phyloP scores from a whole-genome alignment of 2,113 vertebrate genomes.

The Empidonax traillii region DNA sequence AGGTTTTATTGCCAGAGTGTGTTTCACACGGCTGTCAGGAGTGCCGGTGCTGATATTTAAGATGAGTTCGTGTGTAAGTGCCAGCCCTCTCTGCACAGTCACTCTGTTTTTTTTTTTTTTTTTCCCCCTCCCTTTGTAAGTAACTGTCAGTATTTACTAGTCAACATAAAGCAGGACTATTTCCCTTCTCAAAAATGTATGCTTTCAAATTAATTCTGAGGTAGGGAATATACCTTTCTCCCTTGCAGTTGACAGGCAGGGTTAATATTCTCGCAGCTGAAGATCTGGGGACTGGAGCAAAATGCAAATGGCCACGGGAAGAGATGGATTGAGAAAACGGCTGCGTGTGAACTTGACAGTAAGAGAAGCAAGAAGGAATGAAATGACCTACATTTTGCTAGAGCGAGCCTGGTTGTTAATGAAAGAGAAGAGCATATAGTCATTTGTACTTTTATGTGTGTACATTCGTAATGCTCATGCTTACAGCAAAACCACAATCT shows the following conservation, averaged over 20 bases:
- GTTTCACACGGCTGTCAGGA: neutral
- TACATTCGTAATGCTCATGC: neutral
- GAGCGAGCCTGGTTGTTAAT: neutral
- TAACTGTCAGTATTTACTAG: neutral
- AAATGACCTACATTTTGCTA: conserved; percentile 34
- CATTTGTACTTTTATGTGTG: neutral
- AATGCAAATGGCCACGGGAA: conserved; percentile 6
- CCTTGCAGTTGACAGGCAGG: neutral
- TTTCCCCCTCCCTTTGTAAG: neutral
- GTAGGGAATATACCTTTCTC: neutral
- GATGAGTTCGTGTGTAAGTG: neutral
- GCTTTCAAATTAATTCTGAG: neutral
- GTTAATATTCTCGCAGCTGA: neutral
- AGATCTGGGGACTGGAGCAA: neutral
- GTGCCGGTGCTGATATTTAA: neutral
- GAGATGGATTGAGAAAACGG: neutral
- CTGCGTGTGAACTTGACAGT: neutral
- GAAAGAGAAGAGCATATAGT: neutral
- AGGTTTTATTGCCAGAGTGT: neutral
- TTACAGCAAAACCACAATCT: neutral
- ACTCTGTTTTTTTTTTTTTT: neutral
- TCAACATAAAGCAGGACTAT: neutral
- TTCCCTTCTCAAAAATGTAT: conserved; percentile 28
- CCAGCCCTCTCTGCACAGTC: neutral
- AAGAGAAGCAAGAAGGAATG: neutral